Evolutionary conservation across 2,888 invertebrate genomes (phyloP).

Genomic region (Spilosoma lubricipeda): DNA sequence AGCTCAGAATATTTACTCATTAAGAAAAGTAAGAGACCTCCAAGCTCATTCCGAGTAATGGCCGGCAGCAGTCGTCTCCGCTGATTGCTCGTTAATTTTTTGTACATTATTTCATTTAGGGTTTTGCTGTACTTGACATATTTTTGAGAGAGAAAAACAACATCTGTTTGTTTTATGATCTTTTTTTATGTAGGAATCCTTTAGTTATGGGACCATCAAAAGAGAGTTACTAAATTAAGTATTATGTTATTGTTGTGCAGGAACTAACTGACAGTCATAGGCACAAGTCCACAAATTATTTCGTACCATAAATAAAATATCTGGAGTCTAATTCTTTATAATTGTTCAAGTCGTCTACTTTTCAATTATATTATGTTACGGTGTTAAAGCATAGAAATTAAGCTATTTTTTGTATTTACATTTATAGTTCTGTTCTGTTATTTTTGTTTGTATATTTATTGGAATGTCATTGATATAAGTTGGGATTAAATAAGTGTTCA

Average conservation of each 20-base stretch:
- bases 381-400: too few species aligned
- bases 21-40: constrained; percentile 39
- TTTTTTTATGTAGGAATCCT: background rate
- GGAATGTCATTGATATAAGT: too few species aligned
- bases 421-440: too few species aligned
- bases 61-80: constrained; percentile 17
- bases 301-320: background rate
- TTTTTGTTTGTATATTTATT: too few species aligned
- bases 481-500: too few species aligned
- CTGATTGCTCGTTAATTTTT: constrained; percentile 45
- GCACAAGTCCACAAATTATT: background rate
- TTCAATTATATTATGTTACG: too few species aligned
- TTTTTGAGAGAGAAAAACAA: background rate
- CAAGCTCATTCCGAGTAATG: constrained; percentile 32
- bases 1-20: constrained; percentile 38
- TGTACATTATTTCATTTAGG: constrained; percentile 16
- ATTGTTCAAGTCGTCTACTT: too few species aligned
- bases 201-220: background rate
- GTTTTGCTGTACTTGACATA: constrained; percentile 6
- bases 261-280: background rate
- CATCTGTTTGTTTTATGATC: background rate
- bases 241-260: background rate
- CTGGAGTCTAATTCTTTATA: too few species aligned
- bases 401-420: too few species aligned
- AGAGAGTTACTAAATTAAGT: background rate